A percentile compares a stretch with the other conserved stretches of the same genome.
Conservation (phyloP, 1,140 invertebrate genomes). For the Drosophila nannoptera region DNA sequence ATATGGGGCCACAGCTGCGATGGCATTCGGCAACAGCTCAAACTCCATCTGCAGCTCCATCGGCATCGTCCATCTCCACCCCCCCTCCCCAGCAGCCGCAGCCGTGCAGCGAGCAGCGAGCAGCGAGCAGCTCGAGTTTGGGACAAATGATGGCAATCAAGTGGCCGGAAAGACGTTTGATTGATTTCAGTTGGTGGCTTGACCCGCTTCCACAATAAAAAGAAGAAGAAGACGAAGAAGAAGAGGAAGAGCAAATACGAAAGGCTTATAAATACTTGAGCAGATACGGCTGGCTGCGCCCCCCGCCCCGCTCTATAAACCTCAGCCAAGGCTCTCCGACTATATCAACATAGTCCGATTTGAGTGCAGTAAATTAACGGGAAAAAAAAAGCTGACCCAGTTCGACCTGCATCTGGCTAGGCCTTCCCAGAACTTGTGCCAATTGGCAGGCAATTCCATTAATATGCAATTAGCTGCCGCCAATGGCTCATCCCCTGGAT, state of each 20-base stretch:
- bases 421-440: conserved; percentile 36
- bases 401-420: conserved; percentile 23
- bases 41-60: background rate
- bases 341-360: background rate
- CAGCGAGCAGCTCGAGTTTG: background rate
- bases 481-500: conserved; percentile 1
- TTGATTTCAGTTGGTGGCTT: conserved; percentile 11
- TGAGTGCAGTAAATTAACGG: background rate
- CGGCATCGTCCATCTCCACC: background rate
- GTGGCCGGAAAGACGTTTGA: conserved; percentile 6
- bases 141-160: conserved; percentile 13
- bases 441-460: conserved; percentile 38
- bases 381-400: conserved; percentile 13
- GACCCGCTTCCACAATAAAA: background rate
- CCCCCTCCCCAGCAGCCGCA: background rate
- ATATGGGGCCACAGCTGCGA: conserved; percentile 28
- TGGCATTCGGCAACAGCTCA: background rate
- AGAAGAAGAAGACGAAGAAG: too few species aligned
- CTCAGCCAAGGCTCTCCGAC: too few species aligned
- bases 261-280: too few species aligned
- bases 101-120: background rate
- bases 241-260: too few species aligned
- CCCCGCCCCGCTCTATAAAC: too few species aligned
- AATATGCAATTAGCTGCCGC: conserved; percentile 29
- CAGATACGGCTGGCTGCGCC: too few species aligned